A percentile compares a stretch with the other conserved stretches of the same genome.
Evolutionary conservation across 2,797 vertebrate genomes (phyloP).

Genomic region (Poecilia picta): DNA sequence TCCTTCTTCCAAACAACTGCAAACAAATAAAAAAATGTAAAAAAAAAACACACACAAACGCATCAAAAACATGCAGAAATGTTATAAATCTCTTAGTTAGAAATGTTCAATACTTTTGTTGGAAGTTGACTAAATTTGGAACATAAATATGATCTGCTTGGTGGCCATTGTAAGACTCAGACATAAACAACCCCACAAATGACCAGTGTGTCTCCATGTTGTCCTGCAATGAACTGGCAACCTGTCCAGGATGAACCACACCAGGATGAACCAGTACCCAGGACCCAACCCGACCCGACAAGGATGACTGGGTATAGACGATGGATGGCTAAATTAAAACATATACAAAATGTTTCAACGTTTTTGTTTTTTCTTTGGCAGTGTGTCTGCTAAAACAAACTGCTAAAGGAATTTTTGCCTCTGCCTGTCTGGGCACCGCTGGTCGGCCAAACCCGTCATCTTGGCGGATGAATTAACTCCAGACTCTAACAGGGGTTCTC

Average conservation of each 20-base stretch:
- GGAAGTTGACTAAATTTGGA: not conserved
- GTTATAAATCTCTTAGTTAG: not conserved
- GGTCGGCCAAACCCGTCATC: not conserved
- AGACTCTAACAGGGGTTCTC: not conserved
- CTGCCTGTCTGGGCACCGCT: not conserved
- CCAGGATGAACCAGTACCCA: not conserved
- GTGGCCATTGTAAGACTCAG: not conserved
- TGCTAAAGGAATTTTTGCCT: not conserved
- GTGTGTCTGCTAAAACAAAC: not conserved
- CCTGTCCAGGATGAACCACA: not conserved
- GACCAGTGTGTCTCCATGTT: not conserved
- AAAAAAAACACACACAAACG: not conserved
- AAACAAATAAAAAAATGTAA: not conserved
- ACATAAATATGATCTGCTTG: not conserved
- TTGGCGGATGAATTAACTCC: not conserved
- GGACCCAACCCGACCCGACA: not conserved
- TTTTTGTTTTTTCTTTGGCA: not conserved
- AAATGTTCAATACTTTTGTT: not conserved
- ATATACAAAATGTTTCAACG: not conserved
- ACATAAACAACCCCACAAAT: not conserved
- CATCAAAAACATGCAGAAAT: not conserved
- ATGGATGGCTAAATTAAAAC: not conserved
- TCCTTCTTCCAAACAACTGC: slow-evolving; percentile 77
- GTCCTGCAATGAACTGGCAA: not conserved
- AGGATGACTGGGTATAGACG: not conserved